Conservation (phyloP, 2,113 vertebrate species). For the Nothocercus julius region DNA sequence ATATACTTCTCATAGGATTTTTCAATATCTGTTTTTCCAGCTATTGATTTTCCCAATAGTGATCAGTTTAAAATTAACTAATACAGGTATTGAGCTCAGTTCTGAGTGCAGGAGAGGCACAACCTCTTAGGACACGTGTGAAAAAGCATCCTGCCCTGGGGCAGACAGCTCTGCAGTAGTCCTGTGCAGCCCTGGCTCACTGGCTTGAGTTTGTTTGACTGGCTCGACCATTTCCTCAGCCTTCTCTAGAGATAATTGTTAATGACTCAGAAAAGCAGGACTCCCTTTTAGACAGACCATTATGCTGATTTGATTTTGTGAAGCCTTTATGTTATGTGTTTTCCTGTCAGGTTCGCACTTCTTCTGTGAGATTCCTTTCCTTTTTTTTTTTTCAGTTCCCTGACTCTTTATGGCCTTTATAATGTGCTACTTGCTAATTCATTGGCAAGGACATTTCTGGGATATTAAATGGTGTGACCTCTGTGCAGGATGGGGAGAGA, state of each 20-base stretch:
- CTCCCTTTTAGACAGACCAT: neutral
- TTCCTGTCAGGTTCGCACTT: neutral
- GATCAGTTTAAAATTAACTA: neutral
- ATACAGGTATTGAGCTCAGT: neutral
- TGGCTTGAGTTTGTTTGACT: neutral
- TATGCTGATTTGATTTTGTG: neutral
- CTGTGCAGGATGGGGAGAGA: neutral
- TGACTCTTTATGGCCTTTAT: neutral
- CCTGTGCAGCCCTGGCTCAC: neutral
- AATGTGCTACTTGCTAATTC: slow-evolving; percentile 2
- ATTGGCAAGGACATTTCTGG: slow-evolving; percentile 6
- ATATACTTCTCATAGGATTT: neutral
- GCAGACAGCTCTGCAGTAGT: neutral
- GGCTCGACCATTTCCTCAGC: neutral
- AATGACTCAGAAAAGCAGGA: neutral
- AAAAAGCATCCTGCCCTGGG: neutral
- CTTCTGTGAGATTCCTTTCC: neutral
- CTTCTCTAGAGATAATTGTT: neutral
- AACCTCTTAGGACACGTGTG: neutral
- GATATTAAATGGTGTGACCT: slow-evolving; percentile 2
- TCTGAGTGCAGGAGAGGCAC: neutral
- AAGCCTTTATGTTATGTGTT: neutral
- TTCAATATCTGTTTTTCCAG: neutral
- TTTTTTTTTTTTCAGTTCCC: neutral
- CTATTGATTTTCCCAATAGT: neutral